Base-by-base conservation (phyloP, 2,888 invertebrate genomes). In the Microctonus brassicae region DNA sequence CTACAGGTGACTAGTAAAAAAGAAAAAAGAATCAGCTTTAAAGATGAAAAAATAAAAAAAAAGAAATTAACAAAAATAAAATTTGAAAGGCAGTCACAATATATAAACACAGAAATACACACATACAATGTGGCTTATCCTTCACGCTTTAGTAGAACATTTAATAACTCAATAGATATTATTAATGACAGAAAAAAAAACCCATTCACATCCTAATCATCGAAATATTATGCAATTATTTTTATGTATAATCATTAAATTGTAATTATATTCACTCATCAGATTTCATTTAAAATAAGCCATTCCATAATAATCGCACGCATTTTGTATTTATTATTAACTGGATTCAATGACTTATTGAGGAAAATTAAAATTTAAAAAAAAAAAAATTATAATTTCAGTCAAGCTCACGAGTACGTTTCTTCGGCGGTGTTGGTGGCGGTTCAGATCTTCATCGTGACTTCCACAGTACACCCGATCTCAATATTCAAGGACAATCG, bases 391-490 rank as follows among this genome's bases (percentile, higher is more conserved):
- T 52, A 67, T 61, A 69, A 68, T 67, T 86, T 6, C 86, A 91
- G 92, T 80, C 89, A 67, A 90, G 88, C 86, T 88, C 89, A 76
- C 86, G 89, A 83, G 82, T 88, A 74, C 84, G 90, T 47, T 90
- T 91, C 85, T 88, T 89, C 73, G 88, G 89, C 65, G 87, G 87
- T 36, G 79, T 87, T 13, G 87, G 87, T 53, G 87, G 87, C 42
- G 88, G 88, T 53, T 87, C 85, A 34, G 90, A 92, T 78, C 89
- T 96, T 58, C 94, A 95, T 77, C 92, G 96, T 72, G 93, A 93
- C 79, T 97, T 96, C 89, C 94, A 94, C 83, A 96, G 96, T 74
- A 97, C 97, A n/a, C 97, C 97, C 0, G 97, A 97, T 88, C 87
- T 90, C 55, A 88, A 87, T 64, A 79, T 84, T 60, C 86, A 86